Percentiles rank a stretch among this genome's conserved stretches.
phyloP scores from a whole-genome alignment of 1,140 invertebrate species.

The Archivesica marissinica region DNA sequence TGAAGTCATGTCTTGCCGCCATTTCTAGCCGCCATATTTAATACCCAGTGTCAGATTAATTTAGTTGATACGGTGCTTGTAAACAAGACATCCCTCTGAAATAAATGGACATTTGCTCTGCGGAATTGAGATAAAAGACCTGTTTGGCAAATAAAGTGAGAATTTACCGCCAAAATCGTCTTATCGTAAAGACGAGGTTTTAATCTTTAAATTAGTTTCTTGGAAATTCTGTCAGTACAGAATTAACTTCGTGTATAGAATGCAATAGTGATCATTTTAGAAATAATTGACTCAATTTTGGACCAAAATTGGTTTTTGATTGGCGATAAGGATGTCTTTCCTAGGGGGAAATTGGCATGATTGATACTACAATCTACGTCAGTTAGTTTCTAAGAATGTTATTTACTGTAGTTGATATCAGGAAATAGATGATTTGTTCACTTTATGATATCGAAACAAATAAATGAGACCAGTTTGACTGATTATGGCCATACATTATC shows the following conservation, averaged over 20 bases:
- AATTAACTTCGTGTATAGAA: constrained; percentile 53
- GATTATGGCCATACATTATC: constrained; percentile 29
- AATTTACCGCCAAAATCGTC: constrained; percentile 58
- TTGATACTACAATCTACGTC: constrained; percentile 52
- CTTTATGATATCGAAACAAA: constrained; percentile 47
- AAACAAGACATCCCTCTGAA: constrained; percentile 49
- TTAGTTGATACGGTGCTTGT: constrained; percentile 44
- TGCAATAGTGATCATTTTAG: constrained; percentile 56
- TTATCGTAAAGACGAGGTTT: constrained; percentile 57
- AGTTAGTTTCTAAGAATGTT: constrained; percentile 58
- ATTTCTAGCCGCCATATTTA: constrained; percentile 61
- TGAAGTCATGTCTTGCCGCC: constrained; percentile 49
- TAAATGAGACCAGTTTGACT: constrained; percentile 25
- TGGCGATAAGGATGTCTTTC: constrained; percentile 63
- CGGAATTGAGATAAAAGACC: constrained; percentile 44
- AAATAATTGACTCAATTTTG: constrained; percentile 65
- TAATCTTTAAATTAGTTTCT: constrained; percentile 64
- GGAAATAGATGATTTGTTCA: constrained; percentile 40
- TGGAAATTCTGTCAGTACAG: constrained; percentile 49
- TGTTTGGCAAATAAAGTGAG: constrained; percentile 50
- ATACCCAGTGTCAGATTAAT: constrained; percentile 60
- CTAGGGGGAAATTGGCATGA: constrained; percentile 49
- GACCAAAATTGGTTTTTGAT: constrained; percentile 64
- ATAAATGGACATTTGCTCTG: constrained; percentile 64
- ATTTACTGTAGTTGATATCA: constrained; percentile 53